Evolutionary conservation across 2,888 invertebrate species (phyloP), one percentile per base, ranked within the genome.

Genomic region (Lissonota sp.): DNA sequence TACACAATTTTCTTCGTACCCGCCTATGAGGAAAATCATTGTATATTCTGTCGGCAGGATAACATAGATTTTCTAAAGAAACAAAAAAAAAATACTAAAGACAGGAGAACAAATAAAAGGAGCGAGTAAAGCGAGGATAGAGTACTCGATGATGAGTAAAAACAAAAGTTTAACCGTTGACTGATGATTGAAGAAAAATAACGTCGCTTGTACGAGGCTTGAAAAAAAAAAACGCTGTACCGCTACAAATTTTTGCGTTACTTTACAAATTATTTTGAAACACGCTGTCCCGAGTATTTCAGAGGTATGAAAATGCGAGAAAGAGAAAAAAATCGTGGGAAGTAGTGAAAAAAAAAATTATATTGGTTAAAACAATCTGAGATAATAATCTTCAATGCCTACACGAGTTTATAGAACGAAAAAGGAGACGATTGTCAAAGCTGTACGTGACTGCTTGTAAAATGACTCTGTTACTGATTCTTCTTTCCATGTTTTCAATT

Each of bases 161-260:
- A 53, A 62, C 44, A 62, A 26, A 67, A 40, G 16, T 74, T 58
- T 12, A 67, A 72, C 46, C 12, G 63, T 76, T 64, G 57, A 40
- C 62, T 74, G 57, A 14, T 63, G 55, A 74, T 55, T 8, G 51
- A 39, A 51, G 66, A 39, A 57, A 39, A 72, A 72, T 37, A 12
- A 49, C 62, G 44, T 62, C 57, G 76, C 72, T 51, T 63, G 73
- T 57, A 64, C 51, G 73, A 73, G 62, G 60, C 49, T 58, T 8
- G 42, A 67, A 49, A 14, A 49, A 53, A 16, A 8, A 58, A 58
- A 76, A 66, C 51, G 78, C 81, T 78, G 78, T 74, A 71, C 62
- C 78, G 81, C 78, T 67, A 78, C 78, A 81, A 78, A n/a, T 67
- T 42, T 71, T 75, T 67, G 16, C 26, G 40, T 70, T 77, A n/a